These are phyloP conservation scores for Sisyra terminalis DNA, from an alignment of 2,888 invertebrate species.

Conservation along the genomic window DNA sequence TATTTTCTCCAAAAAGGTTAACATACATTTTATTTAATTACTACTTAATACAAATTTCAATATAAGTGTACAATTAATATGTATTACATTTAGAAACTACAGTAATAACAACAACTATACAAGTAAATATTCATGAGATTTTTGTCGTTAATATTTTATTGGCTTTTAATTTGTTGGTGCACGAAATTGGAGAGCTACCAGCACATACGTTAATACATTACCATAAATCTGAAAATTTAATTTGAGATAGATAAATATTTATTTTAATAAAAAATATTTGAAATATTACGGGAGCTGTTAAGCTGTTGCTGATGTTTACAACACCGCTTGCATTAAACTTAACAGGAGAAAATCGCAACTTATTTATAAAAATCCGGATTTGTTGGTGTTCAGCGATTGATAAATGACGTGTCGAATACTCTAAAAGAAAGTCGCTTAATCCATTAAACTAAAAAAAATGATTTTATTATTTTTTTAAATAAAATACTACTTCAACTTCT, in stretches of 20 bases:
- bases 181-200: constrained; percentile 26
- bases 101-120: too few species aligned
- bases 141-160: not conserved
- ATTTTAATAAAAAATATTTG: not conserved
- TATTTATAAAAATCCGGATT: constrained; percentile 24
- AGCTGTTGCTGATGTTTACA: constrained; percentile 23
- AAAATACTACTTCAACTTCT: not conserved
- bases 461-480: not conserved
- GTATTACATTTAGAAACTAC: too few species aligned
- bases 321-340: constrained; percentile 24
- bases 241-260: not conserved
- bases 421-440: constrained; percentile 21
- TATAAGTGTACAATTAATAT: too few species aligned
- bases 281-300: constrained; percentile 24
- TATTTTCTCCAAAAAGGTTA: too few species aligned
- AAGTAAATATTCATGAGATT: too few species aligned
- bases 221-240: constrained; percentile 23
- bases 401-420: constrained; percentile 23
- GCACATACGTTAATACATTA: constrained; percentile 25
- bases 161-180: constrained; percentile 15
- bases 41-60: too few species aligned
- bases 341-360: constrained; percentile 21
- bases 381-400: constrained; percentile 23
- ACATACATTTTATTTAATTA: too few species aligned
- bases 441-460: constrained; percentile 20